A percentile compares a stretch with the other conserved stretches of the same genome.
Evolutionary conservation across 1,140 invertebrate genomes (phyloP).

Genomic region (Drosophila littoralis): DNA sequence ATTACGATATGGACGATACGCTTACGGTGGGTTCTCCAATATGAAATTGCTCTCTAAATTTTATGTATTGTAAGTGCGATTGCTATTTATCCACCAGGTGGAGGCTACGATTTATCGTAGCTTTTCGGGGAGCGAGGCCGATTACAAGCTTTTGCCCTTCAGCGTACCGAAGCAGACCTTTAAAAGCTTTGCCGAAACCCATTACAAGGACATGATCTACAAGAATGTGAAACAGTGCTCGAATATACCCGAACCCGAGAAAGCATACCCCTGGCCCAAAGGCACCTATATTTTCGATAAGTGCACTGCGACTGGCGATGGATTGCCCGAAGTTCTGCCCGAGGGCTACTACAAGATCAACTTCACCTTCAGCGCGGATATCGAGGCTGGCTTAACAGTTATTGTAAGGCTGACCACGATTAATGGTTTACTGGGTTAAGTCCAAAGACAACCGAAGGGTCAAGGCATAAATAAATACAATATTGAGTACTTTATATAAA

Average conservation of each 20-base stretch:
- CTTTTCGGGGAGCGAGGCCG: conserved; percentile 47
- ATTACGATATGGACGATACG: conserved; percentile 5
- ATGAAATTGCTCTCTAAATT: too few species aligned
- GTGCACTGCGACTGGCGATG: conserved; percentile 43
- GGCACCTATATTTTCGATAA: conserved; percentile 32
- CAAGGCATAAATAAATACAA: not conserved
- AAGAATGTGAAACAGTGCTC: conserved; percentile 56
- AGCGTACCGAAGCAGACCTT: conserved; percentile 22
- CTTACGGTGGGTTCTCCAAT: conserved; percentile 33
- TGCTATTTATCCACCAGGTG: conserved; percentile 29
- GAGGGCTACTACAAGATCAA: conserved; percentile 61
- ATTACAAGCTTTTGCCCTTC: conserved; percentile 59
- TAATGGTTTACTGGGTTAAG: not conserved
- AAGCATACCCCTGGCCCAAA: conserved; percentile 43
- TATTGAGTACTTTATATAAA: not conserved
- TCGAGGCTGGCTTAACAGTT: conserved; percentile 28
- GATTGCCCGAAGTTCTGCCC: conserved; percentile 51
- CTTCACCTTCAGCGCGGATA: conserved; percentile 22
- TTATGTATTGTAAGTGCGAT: not conserved
- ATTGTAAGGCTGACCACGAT: not conserved
- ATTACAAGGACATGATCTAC: conserved; percentile 51
- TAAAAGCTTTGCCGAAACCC: conserved; percentile 26
- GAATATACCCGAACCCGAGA: conserved; percentile 49
- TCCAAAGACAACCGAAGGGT: too few species aligned
- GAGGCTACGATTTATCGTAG: conserved; percentile 51